Conservation (phyloP, 2,113 vertebrate species). For the Pedionomus torquatus region DNA sequence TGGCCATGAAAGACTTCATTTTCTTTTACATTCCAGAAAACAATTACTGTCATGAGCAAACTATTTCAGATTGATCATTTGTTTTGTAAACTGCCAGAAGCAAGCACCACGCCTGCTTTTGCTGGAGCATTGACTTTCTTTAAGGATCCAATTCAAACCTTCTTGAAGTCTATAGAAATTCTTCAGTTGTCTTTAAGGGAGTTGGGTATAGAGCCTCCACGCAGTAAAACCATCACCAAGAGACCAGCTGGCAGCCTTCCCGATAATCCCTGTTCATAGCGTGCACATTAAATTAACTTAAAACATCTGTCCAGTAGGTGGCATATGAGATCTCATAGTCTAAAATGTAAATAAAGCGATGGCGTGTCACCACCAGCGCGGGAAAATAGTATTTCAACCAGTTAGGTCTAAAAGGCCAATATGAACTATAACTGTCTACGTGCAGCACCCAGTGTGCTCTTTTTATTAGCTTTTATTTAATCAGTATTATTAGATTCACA, state of each 20-base stretch:
- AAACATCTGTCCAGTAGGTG: conserved; percentile 18
- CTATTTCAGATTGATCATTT: neutral
- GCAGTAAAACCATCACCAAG: neutral
- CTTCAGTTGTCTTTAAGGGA: neutral
- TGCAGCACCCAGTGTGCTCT: neutral
- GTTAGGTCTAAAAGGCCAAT: neutral
- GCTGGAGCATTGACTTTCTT: neutral
- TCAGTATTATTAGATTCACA: neutral
- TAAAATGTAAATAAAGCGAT: neutral
- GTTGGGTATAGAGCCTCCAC: neutral
- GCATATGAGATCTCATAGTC: neutral
- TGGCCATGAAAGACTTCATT: neutral
- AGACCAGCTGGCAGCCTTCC: neutral
- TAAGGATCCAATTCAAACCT: neutral
- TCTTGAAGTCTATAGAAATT: neutral
- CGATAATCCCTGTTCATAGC: neutral
- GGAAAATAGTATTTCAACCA: neutral
- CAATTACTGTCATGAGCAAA: neutral
- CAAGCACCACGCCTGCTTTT: neutral
- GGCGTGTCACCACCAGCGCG: neutral
- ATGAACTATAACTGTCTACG: neutral
- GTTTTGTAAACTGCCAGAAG: neutral
- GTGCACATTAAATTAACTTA: neutral
- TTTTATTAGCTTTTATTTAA: conserved; percentile 9
- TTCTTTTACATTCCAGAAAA: neutral